Conservation (phyloP, 2,797 vertebrate species). For the Eidolon dupreanum region DNA sequence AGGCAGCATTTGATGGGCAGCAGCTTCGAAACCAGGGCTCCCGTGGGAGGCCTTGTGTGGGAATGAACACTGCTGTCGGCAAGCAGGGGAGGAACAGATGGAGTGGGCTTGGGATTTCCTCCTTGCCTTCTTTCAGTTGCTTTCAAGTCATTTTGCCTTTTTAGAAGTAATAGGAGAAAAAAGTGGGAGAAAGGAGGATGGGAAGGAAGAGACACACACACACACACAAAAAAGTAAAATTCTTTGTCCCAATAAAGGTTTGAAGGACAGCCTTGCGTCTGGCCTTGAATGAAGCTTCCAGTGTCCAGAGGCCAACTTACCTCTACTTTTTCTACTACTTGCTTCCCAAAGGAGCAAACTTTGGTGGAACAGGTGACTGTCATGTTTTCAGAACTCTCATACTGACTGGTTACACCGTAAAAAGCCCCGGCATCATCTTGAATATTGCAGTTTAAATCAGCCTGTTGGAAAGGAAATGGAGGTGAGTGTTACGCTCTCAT, state of each 20-base stretch:
- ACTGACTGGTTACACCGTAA: slow-evolving; percentile 98
- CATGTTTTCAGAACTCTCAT: slow-evolving; percentile 99
- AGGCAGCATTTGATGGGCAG: background rate
- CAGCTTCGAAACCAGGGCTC: background rate
- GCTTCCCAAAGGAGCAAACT: slow-evolving; percentile 99
- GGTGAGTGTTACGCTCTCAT: slow-evolving; percentile 10
- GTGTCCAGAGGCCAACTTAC: slow-evolving; percentile 83
- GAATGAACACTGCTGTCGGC: too few species aligned
- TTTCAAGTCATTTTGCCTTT: slow-evolving; percentile 16
- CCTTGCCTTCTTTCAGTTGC: background rate
- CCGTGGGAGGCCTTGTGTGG: background rate
- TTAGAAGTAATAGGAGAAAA: background rate
- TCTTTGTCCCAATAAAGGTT: background rate
- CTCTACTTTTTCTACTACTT: slow-evolving; percentile 99
- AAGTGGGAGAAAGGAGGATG: too few species aligned
- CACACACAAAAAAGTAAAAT: background rate
- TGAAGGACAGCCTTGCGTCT: background rate
- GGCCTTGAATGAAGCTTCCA: background rate
- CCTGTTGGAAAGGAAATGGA: slow-evolving; percentile 85
- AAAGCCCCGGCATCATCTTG: slow-evolving; percentile 97
- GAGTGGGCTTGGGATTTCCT: background rate
- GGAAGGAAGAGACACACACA: background rate
- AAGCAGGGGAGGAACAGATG: too few species aligned
- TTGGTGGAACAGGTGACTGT: slow-evolving; percentile 99
- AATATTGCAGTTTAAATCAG: slow-evolving; percentile 98